A percentile compares a stretch with the other conserved stretches of the same genome.
phyloP scores from a whole-genome alignment of 2,797 vertebrate genomes.

The Sebastes umbrosus region DNA sequence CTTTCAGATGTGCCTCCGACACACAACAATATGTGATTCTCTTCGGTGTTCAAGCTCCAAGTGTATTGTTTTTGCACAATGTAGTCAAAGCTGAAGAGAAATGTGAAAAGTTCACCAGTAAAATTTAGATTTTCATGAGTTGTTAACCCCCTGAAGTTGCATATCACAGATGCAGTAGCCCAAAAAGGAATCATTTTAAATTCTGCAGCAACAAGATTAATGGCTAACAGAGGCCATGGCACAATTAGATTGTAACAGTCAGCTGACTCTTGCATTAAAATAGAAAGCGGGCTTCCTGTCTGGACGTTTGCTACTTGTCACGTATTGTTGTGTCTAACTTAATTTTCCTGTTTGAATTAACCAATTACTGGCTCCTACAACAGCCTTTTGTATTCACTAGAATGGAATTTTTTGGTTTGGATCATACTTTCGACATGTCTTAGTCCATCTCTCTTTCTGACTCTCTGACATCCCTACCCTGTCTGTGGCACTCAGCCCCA shows the following conservation, averaged over 20 bases:
- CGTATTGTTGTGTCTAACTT: neutral
- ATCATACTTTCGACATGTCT: neutral
- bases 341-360: neutral
- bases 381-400: neutral
- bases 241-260: neutral
- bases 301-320: neutral
- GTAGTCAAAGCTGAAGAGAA: neutral
- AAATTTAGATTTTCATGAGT: neutral
- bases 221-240: neutral
- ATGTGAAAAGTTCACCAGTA: neutral
- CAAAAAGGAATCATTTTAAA: neutral
- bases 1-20: neutral
- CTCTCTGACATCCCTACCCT: neutral
- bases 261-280: neutral
- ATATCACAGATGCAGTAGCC: no score
- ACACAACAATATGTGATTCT: neutral
- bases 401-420: neutral
- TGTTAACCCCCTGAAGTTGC: neutral
- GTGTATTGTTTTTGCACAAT: neutral
- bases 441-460: neutral
- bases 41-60: neutral
- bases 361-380: neutral
- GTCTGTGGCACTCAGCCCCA: neutral
- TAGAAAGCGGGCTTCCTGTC: neutral
- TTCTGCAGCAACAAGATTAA: neutral